Percentiles rank a stretch among this genome's conserved stretches.
These are phyloP conservation scores for Xenotilapia longispinis DNA, from an alignment of 2,113 vertebrate genomes.

Conservation along the genomic window DNA sequence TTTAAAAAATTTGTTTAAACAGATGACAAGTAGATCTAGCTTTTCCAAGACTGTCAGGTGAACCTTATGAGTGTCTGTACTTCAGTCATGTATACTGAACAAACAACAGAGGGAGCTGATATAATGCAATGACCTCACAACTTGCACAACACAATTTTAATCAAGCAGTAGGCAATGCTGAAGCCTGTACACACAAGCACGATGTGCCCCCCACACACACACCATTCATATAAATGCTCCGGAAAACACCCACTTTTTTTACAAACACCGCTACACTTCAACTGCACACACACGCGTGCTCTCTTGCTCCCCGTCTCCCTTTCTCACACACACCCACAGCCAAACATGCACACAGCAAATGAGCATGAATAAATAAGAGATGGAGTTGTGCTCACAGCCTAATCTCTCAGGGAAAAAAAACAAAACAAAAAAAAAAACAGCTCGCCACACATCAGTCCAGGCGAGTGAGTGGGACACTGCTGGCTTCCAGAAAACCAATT, in stretches of 20 bases:
- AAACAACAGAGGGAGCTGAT: not conserved
- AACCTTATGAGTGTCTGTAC: not conserved
- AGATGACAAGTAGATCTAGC: not conserved
- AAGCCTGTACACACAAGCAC: not conserved
- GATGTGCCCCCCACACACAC: not conserved
- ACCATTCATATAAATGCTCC: not conserved
- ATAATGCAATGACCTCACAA: not conserved
- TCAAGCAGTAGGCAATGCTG: not conserved
- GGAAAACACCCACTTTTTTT: not conserved
- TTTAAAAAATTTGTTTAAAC: accelerated
- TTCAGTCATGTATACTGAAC: not conserved
- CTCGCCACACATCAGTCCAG: conserved; percentile 30
- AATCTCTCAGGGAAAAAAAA: conserved; percentile 48
- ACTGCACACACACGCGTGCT: not conserved
- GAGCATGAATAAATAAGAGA: conserved; percentile 58
- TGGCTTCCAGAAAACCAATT: conserved; percentile 71
- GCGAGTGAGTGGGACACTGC: conserved; percentile 47
- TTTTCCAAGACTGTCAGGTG: not conserved
- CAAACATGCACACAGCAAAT: conserved; percentile 46
- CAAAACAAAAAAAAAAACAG: not conserved
- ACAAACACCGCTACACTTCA: not conserved
- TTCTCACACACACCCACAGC: not conserved
- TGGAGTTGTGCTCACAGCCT: conserved; percentile 51
- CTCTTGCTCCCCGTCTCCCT: not conserved
- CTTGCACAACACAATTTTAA: not conserved